Conservation (phyloP, 2,888 invertebrate species). For the Scaptomyza polygonia region DNA sequence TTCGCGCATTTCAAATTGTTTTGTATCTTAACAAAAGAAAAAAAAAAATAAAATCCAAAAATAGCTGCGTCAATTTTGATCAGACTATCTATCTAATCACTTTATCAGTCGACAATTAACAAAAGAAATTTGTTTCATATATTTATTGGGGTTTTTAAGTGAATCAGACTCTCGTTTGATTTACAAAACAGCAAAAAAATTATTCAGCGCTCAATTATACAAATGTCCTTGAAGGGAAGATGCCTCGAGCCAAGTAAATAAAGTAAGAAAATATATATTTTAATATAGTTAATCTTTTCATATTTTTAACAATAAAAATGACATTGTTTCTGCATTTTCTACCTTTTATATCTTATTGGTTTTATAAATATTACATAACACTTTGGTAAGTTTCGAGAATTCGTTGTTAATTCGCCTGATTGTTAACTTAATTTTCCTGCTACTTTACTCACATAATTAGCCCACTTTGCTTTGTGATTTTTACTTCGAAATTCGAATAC, state of each 20-base stretch:
- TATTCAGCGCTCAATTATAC: conserved; percentile 20
- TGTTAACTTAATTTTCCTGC: conserved; percentile 21
- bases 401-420: conserved; percentile 7
- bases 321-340: no score
- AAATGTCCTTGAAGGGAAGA: conserved; percentile 31
- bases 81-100: conserved; percentile 27
- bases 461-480: conserved; percentile 16
- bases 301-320: no score
- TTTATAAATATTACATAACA: neutral
- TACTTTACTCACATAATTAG: conserved; percentile 34
- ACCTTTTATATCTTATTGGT: neutral
- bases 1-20: conserved; percentile 42
- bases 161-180: conserved; percentile 1
- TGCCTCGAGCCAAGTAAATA: neutral
- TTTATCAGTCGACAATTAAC: conserved; percentile 4
- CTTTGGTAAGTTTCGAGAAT: conserved; percentile 26
- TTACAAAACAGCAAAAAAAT: no score
- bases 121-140: neutral
- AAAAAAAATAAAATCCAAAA: conserved; percentile 1
- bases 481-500: neutral
- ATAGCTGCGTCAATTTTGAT: conserved; percentile 25
- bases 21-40: conserved; percentile 12
- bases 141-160: neutral
- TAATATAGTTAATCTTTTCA: no score
- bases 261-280: no score